Base-by-base conservation (phyloP, 2,113 vertebrate genomes). In the Baryphthengus martii region DNA sequence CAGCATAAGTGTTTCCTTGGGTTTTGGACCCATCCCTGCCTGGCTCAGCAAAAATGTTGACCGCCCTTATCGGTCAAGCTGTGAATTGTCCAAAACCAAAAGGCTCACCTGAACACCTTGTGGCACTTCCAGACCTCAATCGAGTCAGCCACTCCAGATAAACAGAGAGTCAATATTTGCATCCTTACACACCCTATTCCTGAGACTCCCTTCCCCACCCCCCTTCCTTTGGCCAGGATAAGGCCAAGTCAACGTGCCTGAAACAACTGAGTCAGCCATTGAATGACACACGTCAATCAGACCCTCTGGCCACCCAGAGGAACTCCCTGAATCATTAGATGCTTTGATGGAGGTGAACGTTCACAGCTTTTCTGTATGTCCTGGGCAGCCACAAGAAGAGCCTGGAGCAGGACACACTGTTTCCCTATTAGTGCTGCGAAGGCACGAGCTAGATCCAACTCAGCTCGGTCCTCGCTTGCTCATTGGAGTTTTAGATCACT, bases 281-380 rank as follows among this genome's bases (percentile, higher is more conserved):
- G 24, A 44, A 0, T 2, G 0, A 2, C 28, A 17, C 10, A 0
- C 7, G 0, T 21, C 9, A 4, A 1, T 31, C 45, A 10, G 26
- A 17, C 6, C 56, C 13, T 13, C 29, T 62, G 70, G 37, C 26
- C 65, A 0, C 10, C 25, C 49, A 6, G 58, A 45, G 73, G 14
- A 20, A 10, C 6, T 23, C 45, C n/a, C n/a, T 7, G 16, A 9
- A 2, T 3, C 0, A 12, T 1, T 8, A 4, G 44, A 2, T 35
- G n/a, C 15, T 52, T 16, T 14, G 52, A 16, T 23, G 17, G 26
- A 40, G 58, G 37, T 17, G 71, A 35, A 9, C 1, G 3, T 42
- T 14, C 26, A 2, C 33, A 26, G 52, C 63, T 42, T 17, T 16
- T 39, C 50, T 9, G 40, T 17, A 2, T 31, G 18, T 20, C 33